Evolutionary conservation across 2,888 invertebrate species (phyloP).

Genomic region (Agrochola circellaris): DNA sequence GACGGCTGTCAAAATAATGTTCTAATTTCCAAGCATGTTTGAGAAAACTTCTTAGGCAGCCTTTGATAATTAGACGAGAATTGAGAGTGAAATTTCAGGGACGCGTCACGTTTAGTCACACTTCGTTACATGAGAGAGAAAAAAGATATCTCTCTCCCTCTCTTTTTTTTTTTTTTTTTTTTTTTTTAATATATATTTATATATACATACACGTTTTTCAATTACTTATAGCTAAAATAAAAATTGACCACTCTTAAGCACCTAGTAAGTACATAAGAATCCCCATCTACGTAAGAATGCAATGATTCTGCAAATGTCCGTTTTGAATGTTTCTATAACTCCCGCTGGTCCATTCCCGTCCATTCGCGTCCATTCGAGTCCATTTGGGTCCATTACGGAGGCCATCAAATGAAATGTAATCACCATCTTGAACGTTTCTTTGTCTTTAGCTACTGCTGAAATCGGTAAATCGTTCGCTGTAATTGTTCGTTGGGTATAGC

Average conservation of each 20-base stretch:
- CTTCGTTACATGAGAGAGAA: neutral
- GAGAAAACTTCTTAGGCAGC: neutral
- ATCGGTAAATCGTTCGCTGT: constrained; percentile 47
- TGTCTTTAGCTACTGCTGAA: constrained; percentile 60
- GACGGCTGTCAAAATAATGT: too few relatives aligned
- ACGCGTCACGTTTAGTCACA: neutral
- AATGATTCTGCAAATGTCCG: constrained; percentile 22
- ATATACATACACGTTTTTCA: neutral
- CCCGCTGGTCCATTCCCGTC: constrained; percentile 68
- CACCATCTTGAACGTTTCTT: constrained; percentile 62
- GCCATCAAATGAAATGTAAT: constrained; percentile 74
- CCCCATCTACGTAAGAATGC: constrained; percentile 11
- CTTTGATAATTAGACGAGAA: neutral
- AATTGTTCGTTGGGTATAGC: constrained; percentile 28
- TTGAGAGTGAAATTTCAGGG: neutral
- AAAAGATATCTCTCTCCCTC: neutral
- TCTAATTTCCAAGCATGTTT: too few relatives aligned
- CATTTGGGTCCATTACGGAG: constrained; percentile 74
- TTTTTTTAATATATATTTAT: too few relatives aligned
- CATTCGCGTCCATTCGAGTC: constrained; percentile 72
- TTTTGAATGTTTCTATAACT: constrained; percentile 66
- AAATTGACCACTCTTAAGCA: neutral
- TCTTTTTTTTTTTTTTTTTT: too few relatives aligned
- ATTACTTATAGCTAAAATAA: neutral
- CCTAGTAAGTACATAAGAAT: constrained; percentile 14